phyloP scores from a whole-genome alignment of 2,113 vertebrate genomes.

The Muntiacus muntjak region DNA sequence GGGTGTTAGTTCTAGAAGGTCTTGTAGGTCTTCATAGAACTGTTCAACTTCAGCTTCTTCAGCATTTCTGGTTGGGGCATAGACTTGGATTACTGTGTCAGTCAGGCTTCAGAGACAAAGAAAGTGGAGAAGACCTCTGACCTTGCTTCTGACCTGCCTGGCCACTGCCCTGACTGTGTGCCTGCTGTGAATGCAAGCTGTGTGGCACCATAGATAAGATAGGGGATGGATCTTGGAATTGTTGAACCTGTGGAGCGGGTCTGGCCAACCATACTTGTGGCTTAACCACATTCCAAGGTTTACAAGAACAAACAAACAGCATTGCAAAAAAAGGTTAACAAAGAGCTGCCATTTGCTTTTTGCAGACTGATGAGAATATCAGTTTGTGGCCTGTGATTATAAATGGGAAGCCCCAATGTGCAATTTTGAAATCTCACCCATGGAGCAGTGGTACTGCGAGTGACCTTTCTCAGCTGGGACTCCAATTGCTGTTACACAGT shows the following conservation, averaged over 20 bases:
- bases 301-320: background rate
- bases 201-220: background rate
- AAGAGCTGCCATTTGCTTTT: background rate
- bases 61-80: rapidly evolving
- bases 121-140: background rate
- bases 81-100: background rate
- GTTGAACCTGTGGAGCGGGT: background rate
- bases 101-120: background rate
- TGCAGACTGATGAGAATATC: background rate
- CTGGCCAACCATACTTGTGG: background rate
- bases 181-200: background rate
- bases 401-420: background rate
- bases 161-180: background rate
- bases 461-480: background rate
- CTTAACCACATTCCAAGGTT: background rate
- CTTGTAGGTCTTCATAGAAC: background rate
- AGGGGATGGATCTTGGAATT: background rate
- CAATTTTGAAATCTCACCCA: background rate
- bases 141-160: background rate
- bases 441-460: background rate
- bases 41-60: background rate
- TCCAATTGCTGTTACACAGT: rapidly evolving
- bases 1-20: background rate
- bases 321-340: background rate
- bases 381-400: background rate